A percentile compares a stretch with the other conserved stretches of the same genome.
Conservation (phyloP, 2,113 vertebrate genomes). For the Crotalus horridus region DNA sequence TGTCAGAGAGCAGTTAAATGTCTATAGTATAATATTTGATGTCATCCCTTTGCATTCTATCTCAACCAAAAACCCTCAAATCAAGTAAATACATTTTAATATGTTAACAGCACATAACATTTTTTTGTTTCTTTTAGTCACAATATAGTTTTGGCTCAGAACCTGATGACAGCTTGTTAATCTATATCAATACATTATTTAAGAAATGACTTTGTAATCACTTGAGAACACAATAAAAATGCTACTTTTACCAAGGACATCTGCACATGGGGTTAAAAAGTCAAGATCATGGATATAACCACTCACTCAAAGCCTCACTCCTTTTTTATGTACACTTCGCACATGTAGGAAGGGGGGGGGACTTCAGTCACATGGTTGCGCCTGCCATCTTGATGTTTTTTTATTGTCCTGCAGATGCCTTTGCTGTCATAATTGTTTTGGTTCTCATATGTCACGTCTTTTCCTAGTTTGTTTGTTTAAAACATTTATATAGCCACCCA, state of each 20-base stretch:
- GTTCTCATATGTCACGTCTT: not conserved
- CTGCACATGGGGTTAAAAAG: not conserved
- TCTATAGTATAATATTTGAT: not conserved
- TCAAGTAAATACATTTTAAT: not conserved
- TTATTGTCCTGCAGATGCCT: not conserved
- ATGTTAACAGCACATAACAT: not conserved
- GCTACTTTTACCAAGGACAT: not conserved
- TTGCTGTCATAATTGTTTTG: not conserved
- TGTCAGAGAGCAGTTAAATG: not conserved
- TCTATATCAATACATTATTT: not conserved
- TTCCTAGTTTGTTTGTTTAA: not conserved
- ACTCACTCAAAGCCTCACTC: not conserved
- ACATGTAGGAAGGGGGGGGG: not conserved
- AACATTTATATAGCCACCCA: not conserved
- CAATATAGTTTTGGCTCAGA: not conserved
- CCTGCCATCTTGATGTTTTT: not conserved
- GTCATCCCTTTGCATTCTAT: not conserved
- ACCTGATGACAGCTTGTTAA: not conserved
- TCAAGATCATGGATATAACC: not conserved
- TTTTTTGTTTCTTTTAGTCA: not conserved
- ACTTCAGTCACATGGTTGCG: not conserved
- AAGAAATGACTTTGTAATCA: not conserved
- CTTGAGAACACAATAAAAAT: not conserved
- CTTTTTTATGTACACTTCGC: not conserved
- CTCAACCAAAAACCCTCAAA: not conserved